These are phyloP conservation scores for Proterorhinus semilunaris DNA, from an alignment of 2,113 vertebrate genomes.

Conservation along the genomic window DNA sequence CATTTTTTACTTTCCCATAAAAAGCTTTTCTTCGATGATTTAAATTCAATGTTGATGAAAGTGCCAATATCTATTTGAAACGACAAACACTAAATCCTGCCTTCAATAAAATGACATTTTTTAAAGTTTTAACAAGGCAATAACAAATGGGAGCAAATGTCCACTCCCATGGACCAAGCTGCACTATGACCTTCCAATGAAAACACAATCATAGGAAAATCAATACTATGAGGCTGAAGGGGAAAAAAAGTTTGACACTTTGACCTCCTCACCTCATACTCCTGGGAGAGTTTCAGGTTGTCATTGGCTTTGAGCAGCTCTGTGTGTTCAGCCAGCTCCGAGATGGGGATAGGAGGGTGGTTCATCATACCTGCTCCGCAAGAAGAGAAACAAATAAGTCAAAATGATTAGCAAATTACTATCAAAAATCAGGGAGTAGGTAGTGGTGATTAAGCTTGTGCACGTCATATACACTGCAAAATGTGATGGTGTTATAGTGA, in stretches of 20 bases:
- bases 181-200: slow-evolving; percentile 3
- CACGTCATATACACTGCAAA: slow-evolving; percentile 35
- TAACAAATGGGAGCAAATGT: slow-evolving; percentile 1
- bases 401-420: slow-evolving; percentile 20
- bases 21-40: not conserved
- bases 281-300: slow-evolving; percentile 97
- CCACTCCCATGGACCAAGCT: not conserved
- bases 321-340: slow-evolving; percentile 93
- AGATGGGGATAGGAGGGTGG: slow-evolving; percentile 93
- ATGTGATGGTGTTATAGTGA: slow-evolving; percentile 37
- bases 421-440: slow-evolving; percentile 21
- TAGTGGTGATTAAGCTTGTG: slow-evolving; percentile 62
- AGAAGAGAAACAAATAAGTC: slow-evolving; percentile 18
- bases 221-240: slow-evolving; percentile 16
- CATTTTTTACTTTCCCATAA: no score
- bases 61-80: not conserved
- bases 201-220: slow-evolving; percentile 49
- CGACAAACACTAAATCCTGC: not conserved
- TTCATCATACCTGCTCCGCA: slow-evolving; percentile 89
- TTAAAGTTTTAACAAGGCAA: slow-evolving; percentile 8
- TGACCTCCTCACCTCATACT: slow-evolving; percentile 88
- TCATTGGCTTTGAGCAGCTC: slow-evolving; percentile 97
- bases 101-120: not conserved
- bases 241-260: slow-evolving; percentile 18
- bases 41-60: not conserved